These are phyloP conservation scores for Caranx ignobilis DNA, from an alignment of 2,113 vertebrate species.

Conservation along the genomic window DNA sequence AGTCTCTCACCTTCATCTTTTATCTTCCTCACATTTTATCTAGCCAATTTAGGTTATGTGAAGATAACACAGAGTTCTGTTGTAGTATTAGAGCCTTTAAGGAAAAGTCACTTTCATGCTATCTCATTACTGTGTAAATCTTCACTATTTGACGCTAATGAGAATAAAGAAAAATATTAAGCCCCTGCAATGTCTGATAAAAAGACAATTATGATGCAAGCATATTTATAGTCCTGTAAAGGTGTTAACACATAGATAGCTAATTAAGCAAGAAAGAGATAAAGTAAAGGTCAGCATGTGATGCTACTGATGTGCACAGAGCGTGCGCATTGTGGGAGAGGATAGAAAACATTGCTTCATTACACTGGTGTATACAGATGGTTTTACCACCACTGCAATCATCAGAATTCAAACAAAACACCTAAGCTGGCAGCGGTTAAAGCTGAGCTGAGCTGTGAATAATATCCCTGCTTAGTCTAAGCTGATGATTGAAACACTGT, in stretches of 20 bases:
- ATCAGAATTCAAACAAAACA: slow-evolving; percentile 1
- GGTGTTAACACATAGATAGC: slow-evolving; percentile 52
- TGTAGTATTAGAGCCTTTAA: slow-evolving; percentile 6
- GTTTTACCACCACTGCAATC: not conserved
- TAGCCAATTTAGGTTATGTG: not conserved
- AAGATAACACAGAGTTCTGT: slow-evolving; percentile 24
- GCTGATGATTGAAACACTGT: slow-evolving; percentile 32
- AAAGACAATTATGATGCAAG: slow-evolving; percentile 57
- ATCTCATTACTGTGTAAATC: slow-evolving; percentile 32
- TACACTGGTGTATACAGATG: not conserved
- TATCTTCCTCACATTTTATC: slow-evolving; percentile 20
- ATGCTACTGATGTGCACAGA: slow-evolving; percentile 3
- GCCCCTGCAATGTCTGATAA: slow-evolving; percentile 59
- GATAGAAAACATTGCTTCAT: slow-evolving; percentile 9
- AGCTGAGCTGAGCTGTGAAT: slow-evolving; percentile 21
- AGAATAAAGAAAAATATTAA: slow-evolving; percentile 62
- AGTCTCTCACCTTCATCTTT: not conserved
- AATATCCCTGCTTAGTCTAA: slow-evolving; percentile 16
- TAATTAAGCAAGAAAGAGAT: slow-evolving; percentile 72
- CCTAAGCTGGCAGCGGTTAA: not conserved
- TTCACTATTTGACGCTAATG: slow-evolving; percentile 53
- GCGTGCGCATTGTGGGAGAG: slow-evolving; percentile 5
- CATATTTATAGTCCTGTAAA: slow-evolving; percentile 66
- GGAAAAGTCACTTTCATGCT: slow-evolving; percentile 37
- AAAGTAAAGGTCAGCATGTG: slow-evolving; percentile 62